Conservation (phyloP, 2,113 vertebrate species). For the Aspidoscelis tigris region DNA sequence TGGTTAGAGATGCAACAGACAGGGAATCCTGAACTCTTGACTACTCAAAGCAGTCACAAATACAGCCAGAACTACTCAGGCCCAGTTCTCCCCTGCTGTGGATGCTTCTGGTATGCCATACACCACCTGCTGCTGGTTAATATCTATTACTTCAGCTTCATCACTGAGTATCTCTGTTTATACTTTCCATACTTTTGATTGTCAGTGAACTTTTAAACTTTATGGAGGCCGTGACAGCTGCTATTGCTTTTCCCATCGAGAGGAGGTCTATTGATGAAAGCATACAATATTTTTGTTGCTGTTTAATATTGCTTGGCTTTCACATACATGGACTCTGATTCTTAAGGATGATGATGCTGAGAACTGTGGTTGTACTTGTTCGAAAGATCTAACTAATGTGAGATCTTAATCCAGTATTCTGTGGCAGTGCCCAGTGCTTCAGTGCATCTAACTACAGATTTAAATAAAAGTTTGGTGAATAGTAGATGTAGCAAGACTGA, state of each 20-base stretch:
- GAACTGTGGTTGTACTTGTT: background rate
- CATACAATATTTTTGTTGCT: background rate
- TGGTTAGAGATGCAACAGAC: background rate
- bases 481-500: background rate
- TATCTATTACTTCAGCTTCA: background rate
- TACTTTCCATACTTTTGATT: background rate
- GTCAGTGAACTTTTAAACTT: background rate
- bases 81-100: too few species aligned
- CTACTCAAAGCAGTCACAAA: background rate
- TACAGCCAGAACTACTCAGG: too few species aligned
- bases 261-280: background rate
- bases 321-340: background rate
- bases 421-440: background rate
- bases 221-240: too few species aligned
- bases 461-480: background rate
- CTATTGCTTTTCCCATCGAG: background rate
- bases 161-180: background rate
- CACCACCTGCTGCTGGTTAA: background rate
- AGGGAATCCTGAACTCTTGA: background rate
- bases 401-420: background rate
- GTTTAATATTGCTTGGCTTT: background rate
- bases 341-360: background rate
- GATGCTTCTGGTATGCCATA: too few species aligned
- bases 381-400: background rate
- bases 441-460: background rate